Conservation (phyloP, 1,140 invertebrate species). For the Diplogasteroides magnus region DNA sequence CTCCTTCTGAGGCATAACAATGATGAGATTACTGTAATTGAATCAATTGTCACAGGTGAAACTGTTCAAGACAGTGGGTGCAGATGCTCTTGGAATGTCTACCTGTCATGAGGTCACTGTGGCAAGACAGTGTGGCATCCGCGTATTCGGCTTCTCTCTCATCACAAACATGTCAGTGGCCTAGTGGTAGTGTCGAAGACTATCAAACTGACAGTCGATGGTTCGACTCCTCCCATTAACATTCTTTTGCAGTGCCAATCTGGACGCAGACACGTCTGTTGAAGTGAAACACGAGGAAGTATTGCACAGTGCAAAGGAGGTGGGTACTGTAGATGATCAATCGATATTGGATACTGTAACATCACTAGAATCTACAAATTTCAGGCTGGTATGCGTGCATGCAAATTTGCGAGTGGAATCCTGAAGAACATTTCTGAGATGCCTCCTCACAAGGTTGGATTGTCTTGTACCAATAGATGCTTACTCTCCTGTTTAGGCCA, state of each 20-base stretch:
- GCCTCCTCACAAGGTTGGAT: not conserved
- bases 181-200: too few relatives aligned
- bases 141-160: slow-evolving; percentile 59
- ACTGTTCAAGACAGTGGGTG: slow-evolving; percentile 56
- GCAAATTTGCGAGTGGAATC: not conserved
- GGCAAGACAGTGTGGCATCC: slow-evolving; percentile 60
- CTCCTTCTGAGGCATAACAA: slow-evolving; percentile 56
- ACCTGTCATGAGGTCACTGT: slow-evolving; percentile 61
- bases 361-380: not conserved
- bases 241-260: not conserved
- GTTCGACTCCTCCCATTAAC: too few relatives aligned
- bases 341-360: too few relatives aligned
- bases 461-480: not conserved
- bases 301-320: not conserved
- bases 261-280: not conserved
- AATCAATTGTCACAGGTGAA: slow-evolving; percentile 25
- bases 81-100: slow-evolving; percentile 57
- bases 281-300: not conserved
- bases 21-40: not conserved
- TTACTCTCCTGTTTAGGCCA: too few relatives aligned
- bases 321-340: not conserved
- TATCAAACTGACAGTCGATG: too few relatives aligned
- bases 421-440: not conserved
- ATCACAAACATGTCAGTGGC: slow-evolving; percentile 58
- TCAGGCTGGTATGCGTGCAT: not conserved